Conservation (phyloP, 2,797 vertebrate species). For the Coracias cyanogaster region DNA sequence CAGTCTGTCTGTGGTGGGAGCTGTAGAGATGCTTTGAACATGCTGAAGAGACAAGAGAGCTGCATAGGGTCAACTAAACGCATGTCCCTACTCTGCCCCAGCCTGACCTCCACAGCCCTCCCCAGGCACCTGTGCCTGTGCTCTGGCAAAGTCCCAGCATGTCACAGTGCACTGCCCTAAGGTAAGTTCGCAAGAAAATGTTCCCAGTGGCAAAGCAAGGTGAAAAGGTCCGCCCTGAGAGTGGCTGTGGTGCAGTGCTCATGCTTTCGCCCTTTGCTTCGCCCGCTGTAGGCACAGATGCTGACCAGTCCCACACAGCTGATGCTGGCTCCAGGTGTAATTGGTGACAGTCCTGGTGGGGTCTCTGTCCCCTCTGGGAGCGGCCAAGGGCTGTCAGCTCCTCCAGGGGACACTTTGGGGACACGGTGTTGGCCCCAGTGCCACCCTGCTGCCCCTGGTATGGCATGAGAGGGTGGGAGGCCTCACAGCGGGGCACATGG, state of each 20-base stretch:
- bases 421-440: not conserved
- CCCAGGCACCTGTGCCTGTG: fast-evolving
- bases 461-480: fast-evolving
- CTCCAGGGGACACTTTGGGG: not conserved
- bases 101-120: not conserved
- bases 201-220: not conserved
- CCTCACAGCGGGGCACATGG: fast-evolving
- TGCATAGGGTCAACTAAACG: not conserved
- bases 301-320: fast-evolving
- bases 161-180: not conserved
- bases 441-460: fast-evolving
- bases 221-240: not conserved
- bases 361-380: not conserved
- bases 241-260: fast-evolving
- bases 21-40: not conserved
- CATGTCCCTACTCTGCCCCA: not conserved
- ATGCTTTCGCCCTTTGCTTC: fast-evolving
- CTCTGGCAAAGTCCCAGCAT: not conserved
- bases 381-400: fast-evolving
- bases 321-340: fast-evolving
- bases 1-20: not conserved
- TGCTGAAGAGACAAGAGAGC: not conserved
- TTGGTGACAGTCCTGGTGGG: not conserved
- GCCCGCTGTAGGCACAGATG: not conserved
- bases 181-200: fast-evolving